phyloP scores from a whole-genome alignment of 2,888 invertebrate species.

The Drosophila yooni region DNA sequence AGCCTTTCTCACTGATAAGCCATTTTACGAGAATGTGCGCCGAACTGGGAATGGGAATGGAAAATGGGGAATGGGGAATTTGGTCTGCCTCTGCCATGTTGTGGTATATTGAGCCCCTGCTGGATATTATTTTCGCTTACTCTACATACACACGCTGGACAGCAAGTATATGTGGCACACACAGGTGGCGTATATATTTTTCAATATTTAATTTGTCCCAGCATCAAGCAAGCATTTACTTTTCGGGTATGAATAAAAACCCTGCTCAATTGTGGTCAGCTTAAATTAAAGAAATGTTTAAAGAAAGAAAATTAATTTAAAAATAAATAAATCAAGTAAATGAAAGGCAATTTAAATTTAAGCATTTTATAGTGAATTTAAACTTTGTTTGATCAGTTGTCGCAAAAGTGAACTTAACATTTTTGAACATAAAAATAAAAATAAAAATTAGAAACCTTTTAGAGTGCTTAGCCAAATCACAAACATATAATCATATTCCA shows the following conservation, averaged over 20 bases:
- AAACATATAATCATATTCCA: not conserved
- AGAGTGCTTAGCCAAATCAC: not conserved
- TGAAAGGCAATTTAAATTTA: not conserved
- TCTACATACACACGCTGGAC: slow-evolving; percentile 23
- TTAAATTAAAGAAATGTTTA: not conserved
- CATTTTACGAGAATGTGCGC: slow-evolving; percentile 59
- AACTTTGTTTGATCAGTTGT: not conserved
- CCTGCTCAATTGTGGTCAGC: not conserved
- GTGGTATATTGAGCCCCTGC: slow-evolving; percentile 69
- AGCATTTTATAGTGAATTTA: not conserved
- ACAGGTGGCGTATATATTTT: slow-evolving; percentile 31
- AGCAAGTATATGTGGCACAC: slow-evolving; percentile 1
- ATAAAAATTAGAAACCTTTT: not conserved
- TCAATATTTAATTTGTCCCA: slow-evolving; percentile 48
- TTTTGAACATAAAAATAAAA: not conserved
- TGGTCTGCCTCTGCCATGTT: slow-evolving; percentile 29
- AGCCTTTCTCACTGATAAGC: slow-evolving; percentile 72
- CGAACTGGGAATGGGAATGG: slow-evolving; percentile 12
- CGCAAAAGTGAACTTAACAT: not conserved
- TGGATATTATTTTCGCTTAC: slow-evolving; percentile 62
- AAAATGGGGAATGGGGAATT: not conserved
- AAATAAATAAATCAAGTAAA: not conserved
- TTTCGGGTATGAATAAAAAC: not conserved
- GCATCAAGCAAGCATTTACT: slow-evolving; percentile 5
- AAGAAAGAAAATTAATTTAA: not conserved